Evolutionary conservation across 2,113 vertebrate species (phyloP).

Genomic region (Melospiza melodia): DNA sequence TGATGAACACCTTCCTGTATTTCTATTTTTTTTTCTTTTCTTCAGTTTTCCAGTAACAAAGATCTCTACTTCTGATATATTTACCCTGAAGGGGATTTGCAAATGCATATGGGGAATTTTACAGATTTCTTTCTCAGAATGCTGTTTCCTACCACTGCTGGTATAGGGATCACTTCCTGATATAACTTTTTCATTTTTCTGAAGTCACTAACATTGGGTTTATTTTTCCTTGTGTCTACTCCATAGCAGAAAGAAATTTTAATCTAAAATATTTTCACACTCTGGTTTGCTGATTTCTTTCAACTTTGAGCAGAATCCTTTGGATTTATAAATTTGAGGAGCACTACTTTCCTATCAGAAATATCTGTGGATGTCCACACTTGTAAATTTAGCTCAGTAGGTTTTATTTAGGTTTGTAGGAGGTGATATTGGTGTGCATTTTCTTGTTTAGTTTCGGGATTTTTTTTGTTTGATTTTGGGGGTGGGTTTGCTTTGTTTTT

Average conservation of each 20-base stretch:
- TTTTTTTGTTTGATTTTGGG: neutral
- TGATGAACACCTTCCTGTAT: neutral
- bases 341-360: neutral
- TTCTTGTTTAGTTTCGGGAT: neutral
- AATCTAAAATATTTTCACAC: neutral
- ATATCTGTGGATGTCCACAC: neutral
- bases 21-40: neutral
- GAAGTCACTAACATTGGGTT: neutral
- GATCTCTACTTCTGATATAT: neutral
- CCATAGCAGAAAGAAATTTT: neutral
- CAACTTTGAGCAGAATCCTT: neutral
- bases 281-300: neutral
- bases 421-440: neutral
- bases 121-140: neutral
- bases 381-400: neutral
- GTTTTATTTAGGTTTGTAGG: neutral
- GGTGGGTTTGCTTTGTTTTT: neutral
- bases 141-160: neutral
- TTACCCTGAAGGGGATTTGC: neutral
- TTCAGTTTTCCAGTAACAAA: neutral
- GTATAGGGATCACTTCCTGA: neutral
- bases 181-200: neutral
- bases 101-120: neutral
- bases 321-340: neutral
- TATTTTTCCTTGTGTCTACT: neutral